Conservation (phyloP, 92 coral and sea anemone species). For the Parazoanthus darwini region DNA sequence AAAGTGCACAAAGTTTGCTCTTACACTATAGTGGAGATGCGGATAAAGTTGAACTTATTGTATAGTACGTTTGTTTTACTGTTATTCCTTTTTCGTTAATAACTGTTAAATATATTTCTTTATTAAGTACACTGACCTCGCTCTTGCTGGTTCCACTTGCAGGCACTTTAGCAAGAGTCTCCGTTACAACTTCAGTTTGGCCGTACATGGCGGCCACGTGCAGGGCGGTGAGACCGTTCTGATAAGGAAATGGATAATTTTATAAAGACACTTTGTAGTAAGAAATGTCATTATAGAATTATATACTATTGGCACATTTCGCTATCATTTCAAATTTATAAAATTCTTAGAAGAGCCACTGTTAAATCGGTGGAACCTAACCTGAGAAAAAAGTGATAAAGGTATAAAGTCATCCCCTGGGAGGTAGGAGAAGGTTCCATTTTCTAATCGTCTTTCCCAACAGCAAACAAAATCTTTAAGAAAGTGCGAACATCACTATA, state of each 20-base stretch:
- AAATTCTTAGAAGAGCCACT: background rate
- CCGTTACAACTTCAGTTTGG: slow-evolving; percentile 86
- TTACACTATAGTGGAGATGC: too few species aligned
- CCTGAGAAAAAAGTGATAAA: too few species aligned
- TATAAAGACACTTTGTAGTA: background rate
- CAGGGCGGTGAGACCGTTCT: slow-evolving; percentile 92
- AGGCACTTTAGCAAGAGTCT: slow-evolving; percentile 74
- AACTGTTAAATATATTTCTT: too few species aligned
- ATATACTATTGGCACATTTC: background rate
- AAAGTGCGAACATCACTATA: too few species aligned
- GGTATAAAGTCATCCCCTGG: too few species aligned
- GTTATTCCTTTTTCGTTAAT: too few species aligned
- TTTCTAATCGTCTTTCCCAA: too few species aligned
- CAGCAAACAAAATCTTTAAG: too few species aligned
- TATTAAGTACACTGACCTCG: slow-evolving; percentile 50
- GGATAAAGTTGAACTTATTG: too few species aligned
- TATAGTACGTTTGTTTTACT: too few species aligned
- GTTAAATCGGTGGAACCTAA: background rate
- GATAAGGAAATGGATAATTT: background rate
- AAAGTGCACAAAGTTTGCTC: background rate
- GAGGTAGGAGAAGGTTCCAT: too few species aligned
- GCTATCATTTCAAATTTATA: background rate
- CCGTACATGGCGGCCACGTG: slow-evolving; percentile 93
- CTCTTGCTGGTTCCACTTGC: slow-evolving; percentile 67
- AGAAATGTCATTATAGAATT: background rate